These are phyloP conservation scores for Uloborus plumipes DNA, from an alignment of 2,888 invertebrate species.

Conservation along the genomic window DNA sequence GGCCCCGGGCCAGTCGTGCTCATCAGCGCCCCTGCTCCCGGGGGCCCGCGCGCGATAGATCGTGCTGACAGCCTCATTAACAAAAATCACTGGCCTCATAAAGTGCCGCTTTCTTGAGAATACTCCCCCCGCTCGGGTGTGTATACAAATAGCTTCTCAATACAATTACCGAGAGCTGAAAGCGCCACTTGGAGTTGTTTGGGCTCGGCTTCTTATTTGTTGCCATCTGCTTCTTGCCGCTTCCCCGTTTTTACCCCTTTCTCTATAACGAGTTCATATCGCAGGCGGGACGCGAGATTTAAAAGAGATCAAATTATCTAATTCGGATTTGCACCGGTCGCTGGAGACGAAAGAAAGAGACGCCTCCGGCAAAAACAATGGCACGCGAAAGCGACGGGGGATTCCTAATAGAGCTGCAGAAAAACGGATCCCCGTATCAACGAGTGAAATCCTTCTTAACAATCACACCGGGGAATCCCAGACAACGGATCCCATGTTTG, in stretches of 20 bases:
- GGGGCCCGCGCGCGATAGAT: slow-evolving; percentile 52
- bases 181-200: slow-evolving; percentile 31
- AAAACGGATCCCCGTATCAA: slow-evolving; percentile 21
- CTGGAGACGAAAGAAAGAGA: slow-evolving; percentile 43
- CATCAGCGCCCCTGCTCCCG: slow-evolving; percentile 50
- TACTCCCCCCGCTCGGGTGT: slow-evolving; percentile 40
- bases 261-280: slow-evolving; percentile 52
- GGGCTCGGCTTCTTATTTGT: slow-evolving; percentile 22
- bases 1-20: slow-evolving; percentile 54
- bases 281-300: slow-evolving; percentile 56
- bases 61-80: slow-evolving; percentile 64
- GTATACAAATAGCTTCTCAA: slow-evolving; percentile 63
- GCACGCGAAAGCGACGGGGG: slow-evolving; percentile 45
- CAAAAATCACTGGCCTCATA: slow-evolving; percentile 64
- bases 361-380: slow-evolving; percentile 11
- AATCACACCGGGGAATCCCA: slow-evolving; percentile 55
- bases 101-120: slow-evolving; percentile 60
- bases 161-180: slow-evolving; percentile 62
- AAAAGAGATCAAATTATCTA: slow-evolving; percentile 64
- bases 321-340: slow-evolving; percentile 58
- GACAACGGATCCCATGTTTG: neutral
- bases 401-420: slow-evolving; percentile 45
- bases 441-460: slow-evolving; percentile 44
- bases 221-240: slow-evolving; percentile 37
- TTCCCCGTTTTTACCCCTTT: slow-evolving; percentile 12